These are phyloP conservation scores for Cololabis saira DNA, from an alignment of 2,113 vertebrate species.

Conservation along the genomic window DNA sequence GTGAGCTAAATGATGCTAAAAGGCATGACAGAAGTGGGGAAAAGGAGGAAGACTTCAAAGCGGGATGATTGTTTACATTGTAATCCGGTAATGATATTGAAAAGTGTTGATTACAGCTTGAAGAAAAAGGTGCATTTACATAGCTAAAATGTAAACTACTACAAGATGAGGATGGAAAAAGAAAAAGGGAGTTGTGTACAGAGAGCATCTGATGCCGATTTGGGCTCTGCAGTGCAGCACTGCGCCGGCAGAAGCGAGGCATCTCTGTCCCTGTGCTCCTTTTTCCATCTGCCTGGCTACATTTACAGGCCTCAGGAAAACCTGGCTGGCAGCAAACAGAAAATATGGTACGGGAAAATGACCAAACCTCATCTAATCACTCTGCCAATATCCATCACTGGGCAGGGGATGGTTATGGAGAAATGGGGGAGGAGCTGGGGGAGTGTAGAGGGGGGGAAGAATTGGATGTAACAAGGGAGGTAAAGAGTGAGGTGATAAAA, in stretches of 20 bases:
- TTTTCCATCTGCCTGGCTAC: constrained; percentile 22
- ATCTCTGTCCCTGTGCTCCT: constrained; percentile 25
- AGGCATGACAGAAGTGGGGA: not conserved
- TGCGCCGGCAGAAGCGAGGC: constrained; percentile 30
- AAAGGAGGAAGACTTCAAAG: no score
- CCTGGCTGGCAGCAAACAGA: constrained; percentile 63
- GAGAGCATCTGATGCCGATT: not conserved
- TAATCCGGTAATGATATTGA: no score
- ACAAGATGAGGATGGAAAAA: no score
- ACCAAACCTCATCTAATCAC: constrained; percentile 77
- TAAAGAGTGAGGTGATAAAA: constrained; percentile 52
- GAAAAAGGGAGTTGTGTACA: not conserved
- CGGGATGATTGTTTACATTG: no score
- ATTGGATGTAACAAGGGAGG: constrained; percentile 51
- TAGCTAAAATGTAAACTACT: not conserved
- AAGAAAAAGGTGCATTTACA: no score
- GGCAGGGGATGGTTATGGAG: constrained; percentile 55
- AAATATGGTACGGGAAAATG: constrained; percentile 75
- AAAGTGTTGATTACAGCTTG: no score
- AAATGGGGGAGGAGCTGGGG: not conserved
- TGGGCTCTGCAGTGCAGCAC: constrained; percentile 13
- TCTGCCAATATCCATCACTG: constrained; percentile 75
- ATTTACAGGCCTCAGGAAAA: constrained; percentile 54
- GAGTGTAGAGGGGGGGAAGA: constrained; percentile 21
- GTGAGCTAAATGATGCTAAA: constrained; percentile 12